Conservation (phyloP, 1,140 invertebrate genomes). For the Philaenus spumarius region DNA sequence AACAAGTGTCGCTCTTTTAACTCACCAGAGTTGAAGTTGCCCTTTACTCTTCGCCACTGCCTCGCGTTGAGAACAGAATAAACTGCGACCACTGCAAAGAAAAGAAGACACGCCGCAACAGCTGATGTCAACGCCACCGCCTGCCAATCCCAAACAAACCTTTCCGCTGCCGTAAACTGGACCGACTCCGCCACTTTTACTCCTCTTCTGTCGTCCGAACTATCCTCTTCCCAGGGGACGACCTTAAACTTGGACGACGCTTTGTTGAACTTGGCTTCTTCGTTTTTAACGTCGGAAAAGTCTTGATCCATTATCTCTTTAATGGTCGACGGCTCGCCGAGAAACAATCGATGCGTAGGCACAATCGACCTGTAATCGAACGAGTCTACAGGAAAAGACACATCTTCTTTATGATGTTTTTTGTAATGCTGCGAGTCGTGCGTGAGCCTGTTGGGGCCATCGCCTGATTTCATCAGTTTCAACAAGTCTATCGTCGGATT, state of each 20-base stretch:
- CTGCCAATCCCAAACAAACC: conserved; percentile 47
- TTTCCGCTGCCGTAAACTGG: conserved; percentile 26
- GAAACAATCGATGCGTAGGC: conserved; percentile 15
- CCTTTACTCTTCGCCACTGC: conserved; percentile 53
- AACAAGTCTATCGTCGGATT: not conserved
- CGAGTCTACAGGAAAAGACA: not conserved
- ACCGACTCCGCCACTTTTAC: conserved; percentile 4
- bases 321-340: conserved; percentile 22
- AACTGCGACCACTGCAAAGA: conserved; percentile 54
- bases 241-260: conserved; percentile 15
- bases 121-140: conserved; percentile 50
- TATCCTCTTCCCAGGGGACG: not conserved
- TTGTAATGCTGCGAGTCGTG: conserved; percentile 2
- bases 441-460: too few relatives aligned
- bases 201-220: not conserved
- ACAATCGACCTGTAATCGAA: conserved; percentile 5
- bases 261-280: conserved; percentile 4
- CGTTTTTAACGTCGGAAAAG: not conserved
- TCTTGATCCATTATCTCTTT: conserved; percentile 18
- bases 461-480: too few relatives aligned
- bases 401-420: not conserved
- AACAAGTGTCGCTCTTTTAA: too few relatives aligned
- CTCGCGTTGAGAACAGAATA: conserved; percentile 54
- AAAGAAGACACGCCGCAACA: conserved; percentile 53
- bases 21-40: conserved; percentile 48